These are phyloP conservation scores for Elegia similella DNA, from an alignment of 2,888 invertebrate genomes.

Conservation along the genomic window DNA sequence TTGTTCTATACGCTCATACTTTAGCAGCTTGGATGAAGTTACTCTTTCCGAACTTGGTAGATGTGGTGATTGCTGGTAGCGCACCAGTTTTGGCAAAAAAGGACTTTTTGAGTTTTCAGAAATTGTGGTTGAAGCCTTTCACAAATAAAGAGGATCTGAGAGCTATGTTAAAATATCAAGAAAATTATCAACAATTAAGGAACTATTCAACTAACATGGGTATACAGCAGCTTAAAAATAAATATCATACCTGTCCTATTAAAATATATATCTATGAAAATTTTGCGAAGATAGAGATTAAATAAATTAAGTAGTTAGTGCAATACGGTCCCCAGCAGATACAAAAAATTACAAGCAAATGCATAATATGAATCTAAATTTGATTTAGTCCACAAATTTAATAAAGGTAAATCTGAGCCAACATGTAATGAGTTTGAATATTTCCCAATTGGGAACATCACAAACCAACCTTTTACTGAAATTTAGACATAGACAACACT, in stretches of 20 bases:
- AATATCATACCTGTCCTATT: conserved; percentile 16
- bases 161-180: no score
- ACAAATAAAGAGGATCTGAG: no score
- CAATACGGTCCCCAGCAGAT: neutral
- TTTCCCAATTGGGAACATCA: neutral
- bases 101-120: no score
- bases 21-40: conserved; percentile 69
- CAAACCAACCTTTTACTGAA: neutral
- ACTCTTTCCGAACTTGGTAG: conserved; percentile 66
- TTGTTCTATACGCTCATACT: conserved; percentile 67
- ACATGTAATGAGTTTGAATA: conserved; percentile 21
- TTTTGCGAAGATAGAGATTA: neutral
- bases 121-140: no score
- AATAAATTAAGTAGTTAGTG: neutral
- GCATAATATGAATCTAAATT: neutral
- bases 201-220: neutral
- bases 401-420: neutral
- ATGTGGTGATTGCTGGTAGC: conserved; percentile 69
- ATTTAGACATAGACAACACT: neutral
- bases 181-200: no score
- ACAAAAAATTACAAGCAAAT: neutral
- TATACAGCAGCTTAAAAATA: conserved; percentile 15
- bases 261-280: conserved; percentile 1
- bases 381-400: neutral
- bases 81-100: conserved; percentile 45